Percentiles rank a stretch among this genome's conserved stretches.
Evolutionary conservation across 2,113 vertebrate genomes (phyloP).

Genomic region (human): GRCh38 chr9:137792001-137792500

Average conservation of each 20-base stretch:
- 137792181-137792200: neutral
- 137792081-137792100: neutral
- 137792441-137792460: too few relatives aligned
- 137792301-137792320: neutral
- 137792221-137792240: too few relatives aligned
- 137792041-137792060: neutral
- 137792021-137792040: accelerated
- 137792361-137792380: neutral
- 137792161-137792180: too few relatives aligned
- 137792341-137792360: too few relatives aligned
- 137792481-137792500: too few relatives aligned
- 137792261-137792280: accelerated
- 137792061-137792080: neutral
- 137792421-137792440: too few relatives aligned
- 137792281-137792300: accelerated
- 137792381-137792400: accelerated
- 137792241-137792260: neutral
- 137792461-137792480: too few relatives aligned
- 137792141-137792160: neutral
- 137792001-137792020: neutral
- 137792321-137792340: neutral
- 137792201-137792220: accelerated
- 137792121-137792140: neutral
- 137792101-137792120: neutral
- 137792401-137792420: neutral